phyloP scores from a whole-genome alignment of 2,113 vertebrate species.

The Thermophis baileyi region DNA sequence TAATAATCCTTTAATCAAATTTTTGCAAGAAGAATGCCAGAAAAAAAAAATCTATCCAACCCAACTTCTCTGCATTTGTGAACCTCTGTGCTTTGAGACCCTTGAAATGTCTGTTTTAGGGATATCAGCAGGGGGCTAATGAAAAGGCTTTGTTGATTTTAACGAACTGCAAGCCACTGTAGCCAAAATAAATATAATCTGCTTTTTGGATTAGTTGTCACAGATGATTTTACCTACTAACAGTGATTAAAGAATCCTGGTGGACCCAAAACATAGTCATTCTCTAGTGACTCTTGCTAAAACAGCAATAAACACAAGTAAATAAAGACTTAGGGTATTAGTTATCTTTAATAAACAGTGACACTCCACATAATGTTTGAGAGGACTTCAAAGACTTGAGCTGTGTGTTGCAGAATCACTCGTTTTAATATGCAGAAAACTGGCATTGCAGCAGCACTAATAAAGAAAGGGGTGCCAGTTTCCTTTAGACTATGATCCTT shows the following conservation, averaged over 20 bases:
- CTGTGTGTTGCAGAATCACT: slow-evolving; percentile 35
- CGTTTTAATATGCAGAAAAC: not conserved
- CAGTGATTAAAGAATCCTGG: slow-evolving; percentile 82
- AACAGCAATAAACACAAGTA: slow-evolving; percentile 80
- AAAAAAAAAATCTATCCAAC: slow-evolving; percentile 61
- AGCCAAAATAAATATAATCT: slow-evolving; percentile 99
- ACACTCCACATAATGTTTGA: slow-evolving; percentile 73
- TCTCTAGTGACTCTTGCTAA: slow-evolving; percentile 80
- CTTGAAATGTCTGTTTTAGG: slow-evolving; percentile 87
- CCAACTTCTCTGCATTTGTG: slow-evolving; percentile 70
- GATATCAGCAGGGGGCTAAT: slow-evolving; percentile 95
- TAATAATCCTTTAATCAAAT: slow-evolving; percentile 64
- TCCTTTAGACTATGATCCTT: not conserved
- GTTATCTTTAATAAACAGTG: slow-evolving; percentile 93
- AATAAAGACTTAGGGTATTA: slow-evolving; percentile 83
- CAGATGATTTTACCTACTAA: slow-evolving; percentile 88
- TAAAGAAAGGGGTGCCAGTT: accelerated
- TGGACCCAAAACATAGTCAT: slow-evolving; percentile 73
- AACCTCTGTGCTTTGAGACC: slow-evolving; percentile 76
- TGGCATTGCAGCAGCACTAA: not conserved
- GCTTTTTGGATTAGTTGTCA: slow-evolving; percentile 94
- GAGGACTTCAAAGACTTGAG: slow-evolving; percentile 72
- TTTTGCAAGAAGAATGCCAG: slow-evolving; percentile 65
- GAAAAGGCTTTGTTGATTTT: slow-evolving; percentile 98
- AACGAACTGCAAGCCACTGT: slow-evolving; percentile 91